A percentile compares a stretch with the other conserved stretches of the same genome.
These are phyloP conservation scores for Labeo calbasu DNA, from an alignment of 2,797 vertebrate genomes.

Conservation along the genomic window DNA sequence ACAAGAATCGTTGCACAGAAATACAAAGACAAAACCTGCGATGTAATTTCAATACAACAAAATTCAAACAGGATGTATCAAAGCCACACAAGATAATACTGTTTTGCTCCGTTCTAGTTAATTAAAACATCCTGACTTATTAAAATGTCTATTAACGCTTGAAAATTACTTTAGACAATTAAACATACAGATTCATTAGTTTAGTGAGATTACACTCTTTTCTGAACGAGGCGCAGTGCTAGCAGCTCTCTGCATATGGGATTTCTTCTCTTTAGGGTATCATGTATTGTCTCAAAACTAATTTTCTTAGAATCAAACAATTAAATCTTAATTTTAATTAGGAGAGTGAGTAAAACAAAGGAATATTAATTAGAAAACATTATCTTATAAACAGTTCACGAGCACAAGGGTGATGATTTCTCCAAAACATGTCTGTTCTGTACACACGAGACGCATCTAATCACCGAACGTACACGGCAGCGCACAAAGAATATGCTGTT, in stretches of 20 bases:
- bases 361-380: conserved; percentile 61
- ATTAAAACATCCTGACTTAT: conserved; percentile 58
- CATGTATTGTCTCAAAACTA: conserved; percentile 54
- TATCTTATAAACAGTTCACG: conserved; percentile 58
- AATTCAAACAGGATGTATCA: background rate
- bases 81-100: conserved; percentile 16
- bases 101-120: conserved; percentile 48
- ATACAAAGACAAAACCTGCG: background rate
- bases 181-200: conserved; percentile 60
- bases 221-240: conserved; percentile 41
- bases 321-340: conserved; percentile 57
- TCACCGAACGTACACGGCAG: conserved; percentile 47
- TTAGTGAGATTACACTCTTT: conserved; percentile 57
- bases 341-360: conserved; percentile 40
- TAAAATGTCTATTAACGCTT: conserved; percentile 53
- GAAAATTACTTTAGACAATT: conserved; percentile 57
- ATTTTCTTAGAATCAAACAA: conserved; percentile 58
- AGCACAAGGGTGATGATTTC: conserved; percentile 46
- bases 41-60: background rate
- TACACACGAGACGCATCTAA: conserved; percentile 57
- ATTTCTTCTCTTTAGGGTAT: conserved; percentile 61
- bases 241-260: conserved; percentile 49
- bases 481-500: conserved; percentile 54
- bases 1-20: conserved; percentile 20
- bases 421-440: conserved; percentile 46